These are phyloP conservation scores for Aurelia coerulea DNA, from an alignment of 30 jellyfish, hydroid and myxozoan genomes.

Conservation along the genomic window DNA sequence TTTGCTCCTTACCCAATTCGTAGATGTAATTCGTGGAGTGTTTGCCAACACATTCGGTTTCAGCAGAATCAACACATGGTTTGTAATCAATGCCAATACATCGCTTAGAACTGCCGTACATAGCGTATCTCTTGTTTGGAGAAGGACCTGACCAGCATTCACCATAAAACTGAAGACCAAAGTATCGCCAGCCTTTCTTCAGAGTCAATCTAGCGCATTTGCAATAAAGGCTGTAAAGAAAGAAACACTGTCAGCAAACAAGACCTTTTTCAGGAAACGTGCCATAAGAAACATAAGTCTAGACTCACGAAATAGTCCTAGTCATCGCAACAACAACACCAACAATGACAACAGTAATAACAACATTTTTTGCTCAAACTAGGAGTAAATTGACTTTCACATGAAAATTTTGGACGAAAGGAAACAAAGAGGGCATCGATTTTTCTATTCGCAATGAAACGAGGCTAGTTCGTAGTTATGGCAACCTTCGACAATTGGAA, in stretches of 20 bases:
- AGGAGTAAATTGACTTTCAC: too few relatives aligned
- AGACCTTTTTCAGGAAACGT: neutral
- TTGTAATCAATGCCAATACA: conserved; percentile 85
- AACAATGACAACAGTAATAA: too few relatives aligned
- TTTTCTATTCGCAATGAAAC: too few relatives aligned
- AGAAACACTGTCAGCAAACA: neutral
- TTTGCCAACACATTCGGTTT: conserved; percentile 78
- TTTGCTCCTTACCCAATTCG: conserved; percentile 30
- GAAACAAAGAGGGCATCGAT: too few relatives aligned
- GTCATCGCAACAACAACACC: too few relatives aligned
- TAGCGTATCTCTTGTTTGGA: conserved; percentile 42
- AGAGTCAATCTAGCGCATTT: conserved; percentile 72
- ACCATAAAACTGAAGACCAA: conserved; percentile 93
- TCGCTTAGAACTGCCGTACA: conserved; percentile 65
- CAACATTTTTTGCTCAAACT: too few relatives aligned
- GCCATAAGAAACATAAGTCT: neutral
- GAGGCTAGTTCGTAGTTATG: too few relatives aligned
- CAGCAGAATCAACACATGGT: conserved; percentile 66
- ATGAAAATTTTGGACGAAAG: too few relatives aligned
- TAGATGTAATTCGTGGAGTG: conserved; percentile 72
- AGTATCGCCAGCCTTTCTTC: conserved; percentile 56
- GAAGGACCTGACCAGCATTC: conserved; percentile 95
- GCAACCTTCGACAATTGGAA: too few relatives aligned
- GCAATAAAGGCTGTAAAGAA: conserved; percentile 82
- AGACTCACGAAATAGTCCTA: neutral